Evolutionary conservation across 2,113 vertebrate species (phyloP).

Genomic region (Zingel zingel): DNA sequence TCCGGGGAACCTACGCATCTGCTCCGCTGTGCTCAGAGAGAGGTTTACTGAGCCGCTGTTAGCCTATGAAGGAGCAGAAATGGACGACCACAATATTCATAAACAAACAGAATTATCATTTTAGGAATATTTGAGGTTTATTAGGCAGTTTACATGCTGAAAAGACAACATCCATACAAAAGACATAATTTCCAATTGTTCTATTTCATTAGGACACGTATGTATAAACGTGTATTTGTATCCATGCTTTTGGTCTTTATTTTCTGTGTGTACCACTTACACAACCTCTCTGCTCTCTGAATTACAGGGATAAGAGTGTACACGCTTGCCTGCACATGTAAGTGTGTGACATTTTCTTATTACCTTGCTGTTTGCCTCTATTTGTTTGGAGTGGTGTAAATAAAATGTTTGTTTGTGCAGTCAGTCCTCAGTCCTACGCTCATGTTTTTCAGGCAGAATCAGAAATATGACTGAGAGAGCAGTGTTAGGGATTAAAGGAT

Average conservation of each 20-base stretch:
- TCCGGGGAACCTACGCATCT: background rate
- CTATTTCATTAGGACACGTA: background rate
- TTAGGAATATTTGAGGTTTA: no score
- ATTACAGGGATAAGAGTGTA: background rate
- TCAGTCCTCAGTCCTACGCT: background rate
- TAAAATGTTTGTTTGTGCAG: slow-evolving; percentile 31
- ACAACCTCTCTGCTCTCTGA: background rate
- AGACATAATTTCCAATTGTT: background rate
- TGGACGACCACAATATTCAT: background rate
- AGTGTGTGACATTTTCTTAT: slow-evolving; percentile 37
- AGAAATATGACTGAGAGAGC: slow-evolving; percentile 27
- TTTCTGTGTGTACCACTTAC: background rate
- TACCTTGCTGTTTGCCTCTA: slow-evolving; percentile 5
- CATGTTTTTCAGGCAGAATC: slow-evolving; percentile 22
- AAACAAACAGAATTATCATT: background rate
- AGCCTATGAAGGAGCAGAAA: background rate
- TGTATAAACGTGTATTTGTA: background rate
- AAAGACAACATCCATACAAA: background rate
- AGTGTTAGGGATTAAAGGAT: slow-evolving; percentile 44
- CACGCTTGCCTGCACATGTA: slow-evolving; percentile 12
- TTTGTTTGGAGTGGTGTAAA: slow-evolving; percentile 40
- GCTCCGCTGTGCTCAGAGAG: background rate
- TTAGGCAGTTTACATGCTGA: background rate
- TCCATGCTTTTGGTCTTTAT: background rate
- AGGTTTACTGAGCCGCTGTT: no score